Conservation (phyloP, 1,140 invertebrate species). For the Temnothorax nylanderi region DNA sequence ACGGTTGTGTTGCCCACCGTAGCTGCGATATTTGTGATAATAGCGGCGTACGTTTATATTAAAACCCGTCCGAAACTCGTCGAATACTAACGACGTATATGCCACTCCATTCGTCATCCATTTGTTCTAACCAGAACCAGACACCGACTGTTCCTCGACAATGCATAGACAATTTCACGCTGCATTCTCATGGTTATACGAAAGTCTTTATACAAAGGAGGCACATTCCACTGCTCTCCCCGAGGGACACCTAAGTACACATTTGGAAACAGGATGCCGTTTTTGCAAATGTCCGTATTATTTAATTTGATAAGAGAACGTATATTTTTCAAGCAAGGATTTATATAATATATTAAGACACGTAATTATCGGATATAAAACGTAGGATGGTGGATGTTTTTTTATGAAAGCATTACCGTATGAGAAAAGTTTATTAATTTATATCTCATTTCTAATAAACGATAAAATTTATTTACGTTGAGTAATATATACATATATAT, state of each 20-base stretch:
- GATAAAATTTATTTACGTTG: constrained; percentile 38
- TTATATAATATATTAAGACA: constrained; percentile 55
- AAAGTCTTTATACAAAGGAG: constrained; percentile 50
- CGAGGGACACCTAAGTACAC: constrained; percentile 22
- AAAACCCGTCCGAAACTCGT: constrained; percentile 89
- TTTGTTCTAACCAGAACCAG: constrained; percentile 10
- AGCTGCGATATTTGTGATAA: constrained; percentile 89
- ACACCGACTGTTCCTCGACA: constrained; percentile 51
- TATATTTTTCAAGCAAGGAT: constrained; percentile 65
- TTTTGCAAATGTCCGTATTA: constrained; percentile 46
- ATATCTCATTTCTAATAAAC: constrained; percentile 29
- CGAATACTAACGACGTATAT: constrained; percentile 77
- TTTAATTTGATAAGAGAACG: constrained; percentile 51
- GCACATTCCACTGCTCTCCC: constrained; percentile 37
- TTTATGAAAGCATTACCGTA: constrained; percentile 47
- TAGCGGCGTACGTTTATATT: constrained; percentile 91
- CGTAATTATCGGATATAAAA: constrained; percentile 42
- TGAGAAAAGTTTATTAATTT: constrained; percentile 36
- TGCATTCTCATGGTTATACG: constrained; percentile 55
- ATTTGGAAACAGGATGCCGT: constrained; percentile 27
- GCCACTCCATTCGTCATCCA: constrained; percentile 58
- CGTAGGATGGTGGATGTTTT: constrained; percentile 40
- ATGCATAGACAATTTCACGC: constrained; percentile 58
- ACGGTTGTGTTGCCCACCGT: constrained; percentile 91
- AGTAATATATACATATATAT: not conserved